phyloP scores from a whole-genome alignment of 2,888 invertebrate genomes.

The Heliconius charithonia region DNA sequence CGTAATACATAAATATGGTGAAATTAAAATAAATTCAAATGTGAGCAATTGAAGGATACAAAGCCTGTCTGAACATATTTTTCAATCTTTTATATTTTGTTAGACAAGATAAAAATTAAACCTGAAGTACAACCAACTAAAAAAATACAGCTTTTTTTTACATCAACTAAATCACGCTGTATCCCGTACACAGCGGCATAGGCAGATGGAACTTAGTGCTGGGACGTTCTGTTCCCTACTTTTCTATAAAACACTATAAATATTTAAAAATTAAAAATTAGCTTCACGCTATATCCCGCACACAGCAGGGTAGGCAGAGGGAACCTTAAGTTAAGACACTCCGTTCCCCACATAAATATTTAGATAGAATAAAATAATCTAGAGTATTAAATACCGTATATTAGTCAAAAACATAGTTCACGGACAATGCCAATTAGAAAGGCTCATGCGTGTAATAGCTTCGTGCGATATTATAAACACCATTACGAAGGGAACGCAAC shows the following conservation, averaged over 20 bases:
- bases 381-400: not conserved
- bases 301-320: too few species aligned
- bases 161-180: too few species aligned
- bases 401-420: slow-evolving; percentile 32
- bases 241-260: not conserved
- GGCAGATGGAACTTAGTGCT: too few species aligned
- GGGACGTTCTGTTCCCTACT: too few species aligned
- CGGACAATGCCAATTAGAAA: slow-evolving; percentile 32
- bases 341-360: not conserved
- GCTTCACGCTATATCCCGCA: too few species aligned
- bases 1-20: not conserved
- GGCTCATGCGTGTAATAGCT: slow-evolving; percentile 56
- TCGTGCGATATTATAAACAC: slow-evolving; percentile 60
- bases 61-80: not conserved
- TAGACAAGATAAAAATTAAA: fast-evolving
- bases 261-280: too few species aligned
- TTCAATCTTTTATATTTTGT: not conserved
- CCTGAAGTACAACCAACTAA: not conserved
- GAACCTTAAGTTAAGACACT: too few species aligned
- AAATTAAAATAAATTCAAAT: not conserved
- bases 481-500: slow-evolving; percentile 64
- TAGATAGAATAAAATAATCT: not conserved
- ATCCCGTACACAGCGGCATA: too few species aligned
- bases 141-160: not conserved
- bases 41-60: not conserved